Evolutionary conservation across 2,797 vertebrate genomes (phyloP).

Genomic region (Meda fulgida): DNA sequence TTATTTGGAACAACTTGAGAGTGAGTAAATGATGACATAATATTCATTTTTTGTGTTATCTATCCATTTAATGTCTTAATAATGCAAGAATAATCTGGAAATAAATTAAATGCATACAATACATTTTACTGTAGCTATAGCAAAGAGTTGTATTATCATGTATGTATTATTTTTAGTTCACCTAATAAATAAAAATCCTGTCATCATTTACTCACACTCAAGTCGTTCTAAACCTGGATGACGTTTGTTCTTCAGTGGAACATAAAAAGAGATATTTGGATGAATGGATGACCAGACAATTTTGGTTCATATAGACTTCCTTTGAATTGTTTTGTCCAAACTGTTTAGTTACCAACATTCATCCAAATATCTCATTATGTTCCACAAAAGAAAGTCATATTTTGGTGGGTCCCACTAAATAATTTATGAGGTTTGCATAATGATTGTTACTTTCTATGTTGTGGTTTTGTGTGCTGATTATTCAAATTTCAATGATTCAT

Average conservation of each 20-base stretch:
- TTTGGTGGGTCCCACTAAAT: neutral
- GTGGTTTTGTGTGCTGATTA: neutral
- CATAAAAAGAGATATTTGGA: neutral
- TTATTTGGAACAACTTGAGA: neutral
- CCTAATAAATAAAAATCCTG: neutral
- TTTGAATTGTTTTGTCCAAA: neutral
- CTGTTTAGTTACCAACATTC: neutral
- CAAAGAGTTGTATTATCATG: neutral
- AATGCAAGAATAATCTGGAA: neutral
- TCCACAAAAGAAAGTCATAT: neutral
- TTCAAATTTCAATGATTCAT: neutral
- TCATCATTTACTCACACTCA: neutral
- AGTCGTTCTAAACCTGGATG: neutral
- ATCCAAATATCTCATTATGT: neutral
- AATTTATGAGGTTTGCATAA: neutral
- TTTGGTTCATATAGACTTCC: neutral
- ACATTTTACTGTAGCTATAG: neutral
- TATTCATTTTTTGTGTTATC: too few relatives aligned
- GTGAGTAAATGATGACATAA: neutral
- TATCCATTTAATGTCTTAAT: neutral
- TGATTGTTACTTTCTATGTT: neutral
- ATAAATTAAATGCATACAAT: neutral
- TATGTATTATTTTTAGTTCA: neutral
- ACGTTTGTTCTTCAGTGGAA: neutral
- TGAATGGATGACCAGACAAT: neutral